Conservation (phyloP, 2,113 vertebrate genomes). For the Oryzias javanicus region DNA sequence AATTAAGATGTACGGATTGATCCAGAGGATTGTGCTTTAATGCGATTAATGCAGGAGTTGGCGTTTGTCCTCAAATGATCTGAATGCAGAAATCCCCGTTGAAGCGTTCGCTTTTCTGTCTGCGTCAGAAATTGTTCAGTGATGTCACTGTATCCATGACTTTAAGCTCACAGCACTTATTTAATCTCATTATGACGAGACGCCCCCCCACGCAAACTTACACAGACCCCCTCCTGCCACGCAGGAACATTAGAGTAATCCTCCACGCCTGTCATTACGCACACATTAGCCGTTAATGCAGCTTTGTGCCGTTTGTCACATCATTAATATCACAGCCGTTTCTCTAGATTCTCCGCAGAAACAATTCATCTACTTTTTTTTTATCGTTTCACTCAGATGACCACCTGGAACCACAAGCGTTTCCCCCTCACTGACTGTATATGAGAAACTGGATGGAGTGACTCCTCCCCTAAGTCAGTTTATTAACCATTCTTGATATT, state of each 20-base stretch:
- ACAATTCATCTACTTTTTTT: no score
- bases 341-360: constrained; percentile 19
- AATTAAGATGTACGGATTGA: constrained; percentile 8
- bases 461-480: no score
- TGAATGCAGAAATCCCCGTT: constrained; percentile 47
- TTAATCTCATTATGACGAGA: constrained; percentile 71
- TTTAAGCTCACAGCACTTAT: constrained; percentile 61
- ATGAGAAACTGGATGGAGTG: no score
- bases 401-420: no score
- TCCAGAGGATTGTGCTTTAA: constrained; percentile 34
- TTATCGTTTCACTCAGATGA: no score
- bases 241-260: constrained; percentile 68
- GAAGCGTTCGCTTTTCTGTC: constrained; percentile 41
- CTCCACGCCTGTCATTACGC: constrained; percentile 53
- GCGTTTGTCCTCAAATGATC: constrained; percentile 37
- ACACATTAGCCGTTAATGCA: constrained; percentile 65
- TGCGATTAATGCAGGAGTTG: constrained; percentile 60
- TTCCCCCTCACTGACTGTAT: no score
- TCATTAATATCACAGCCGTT: constrained; percentile 47
- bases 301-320: constrained; percentile 56
- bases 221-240: constrained; percentile 32
- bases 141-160: constrained; percentile 54
- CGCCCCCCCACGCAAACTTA: not conserved
- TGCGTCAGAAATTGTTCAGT: constrained; percentile 64
- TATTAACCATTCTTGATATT: no score